Conservation (phyloP, 2,797 vertebrate genomes). For the Urocyon cinereoargenteus region DNA sequence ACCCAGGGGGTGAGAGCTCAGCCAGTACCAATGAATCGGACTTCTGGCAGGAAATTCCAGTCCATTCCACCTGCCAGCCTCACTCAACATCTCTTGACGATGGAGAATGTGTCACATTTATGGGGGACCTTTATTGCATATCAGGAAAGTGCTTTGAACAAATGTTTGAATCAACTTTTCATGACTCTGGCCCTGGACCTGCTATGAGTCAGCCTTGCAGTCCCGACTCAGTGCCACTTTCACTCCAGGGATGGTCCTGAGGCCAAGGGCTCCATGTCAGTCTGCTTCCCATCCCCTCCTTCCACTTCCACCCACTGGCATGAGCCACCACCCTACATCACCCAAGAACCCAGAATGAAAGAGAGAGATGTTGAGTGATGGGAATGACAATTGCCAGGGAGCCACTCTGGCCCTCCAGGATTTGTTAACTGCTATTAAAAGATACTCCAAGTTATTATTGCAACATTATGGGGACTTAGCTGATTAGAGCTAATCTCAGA, state of each 20-base stretch:
- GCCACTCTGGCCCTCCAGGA: slow-evolving; percentile 44
- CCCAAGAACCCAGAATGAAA: slow-evolving; percentile 31
- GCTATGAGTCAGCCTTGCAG: slow-evolving; percentile 54
- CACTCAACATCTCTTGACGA: neutral
- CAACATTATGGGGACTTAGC: slow-evolving; percentile 2
- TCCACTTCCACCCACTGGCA: neutral
- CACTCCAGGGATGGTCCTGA: neutral
- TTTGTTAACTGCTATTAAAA: slow-evolving; percentile 79
- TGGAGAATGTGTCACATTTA: slow-evolving; percentile 24
- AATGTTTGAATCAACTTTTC: slow-evolving; percentile 55
- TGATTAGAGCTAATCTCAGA: slow-evolving; percentile 71
- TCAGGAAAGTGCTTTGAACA: slow-evolving; percentile 46
- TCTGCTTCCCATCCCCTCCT: too few species aligned
- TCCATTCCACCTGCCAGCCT: neutral
- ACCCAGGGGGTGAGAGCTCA: neutral
- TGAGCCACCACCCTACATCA: neutral
- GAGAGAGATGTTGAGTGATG: neutral
- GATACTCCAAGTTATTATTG: slow-evolving; percentile 73
- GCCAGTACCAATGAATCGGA: neutral
- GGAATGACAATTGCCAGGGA: slow-evolving; percentile 63
- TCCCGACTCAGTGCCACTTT: neutral
- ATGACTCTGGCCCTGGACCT: neutral
- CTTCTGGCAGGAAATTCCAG: neutral
- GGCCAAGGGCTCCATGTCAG: accelerated
- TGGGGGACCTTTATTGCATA: neutral